Conservation (phyloP, 1,140 invertebrate genomes). For the Ylistrum balloti region DNA sequence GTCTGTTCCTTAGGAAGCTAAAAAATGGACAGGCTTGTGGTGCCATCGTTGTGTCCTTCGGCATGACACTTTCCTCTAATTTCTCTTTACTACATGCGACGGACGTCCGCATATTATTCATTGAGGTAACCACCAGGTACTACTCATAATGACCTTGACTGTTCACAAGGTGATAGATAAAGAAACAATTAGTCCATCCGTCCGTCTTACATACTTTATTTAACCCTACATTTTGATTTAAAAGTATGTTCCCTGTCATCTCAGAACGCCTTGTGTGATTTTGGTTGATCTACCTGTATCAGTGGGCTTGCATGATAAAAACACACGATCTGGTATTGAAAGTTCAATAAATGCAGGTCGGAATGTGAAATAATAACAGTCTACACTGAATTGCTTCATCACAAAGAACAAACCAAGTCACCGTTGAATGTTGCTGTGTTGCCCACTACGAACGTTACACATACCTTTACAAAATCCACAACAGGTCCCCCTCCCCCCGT, state of each 20-base stretch:
- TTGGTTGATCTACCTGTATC: background rate
- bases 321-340: background rate
- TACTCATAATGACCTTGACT: too few relatives aligned
- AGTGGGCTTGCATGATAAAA: background rate
- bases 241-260: background rate
- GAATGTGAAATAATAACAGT: background rate
- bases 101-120: too few relatives aligned
- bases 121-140: too few relatives aligned
- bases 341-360: background rate
- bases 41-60: too few relatives aligned
- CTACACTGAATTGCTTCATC: background rate
- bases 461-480: too few relatives aligned
- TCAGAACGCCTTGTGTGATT: background rate
- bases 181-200: too few relatives aligned
- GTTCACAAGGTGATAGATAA: too few relatives aligned
- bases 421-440: background rate
- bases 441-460: background rate
- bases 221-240: background rate
- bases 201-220: background rate
- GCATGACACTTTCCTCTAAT: too few relatives aligned
- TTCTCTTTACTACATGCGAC: too few relatives aligned
- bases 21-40: too few relatives aligned
- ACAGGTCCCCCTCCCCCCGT: too few relatives aligned
- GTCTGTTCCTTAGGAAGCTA: too few relatives aligned
- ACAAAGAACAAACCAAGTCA: background rate